Conservation (phyloP, 1,140 invertebrate species). For the Philaenus spumarius region DNA sequence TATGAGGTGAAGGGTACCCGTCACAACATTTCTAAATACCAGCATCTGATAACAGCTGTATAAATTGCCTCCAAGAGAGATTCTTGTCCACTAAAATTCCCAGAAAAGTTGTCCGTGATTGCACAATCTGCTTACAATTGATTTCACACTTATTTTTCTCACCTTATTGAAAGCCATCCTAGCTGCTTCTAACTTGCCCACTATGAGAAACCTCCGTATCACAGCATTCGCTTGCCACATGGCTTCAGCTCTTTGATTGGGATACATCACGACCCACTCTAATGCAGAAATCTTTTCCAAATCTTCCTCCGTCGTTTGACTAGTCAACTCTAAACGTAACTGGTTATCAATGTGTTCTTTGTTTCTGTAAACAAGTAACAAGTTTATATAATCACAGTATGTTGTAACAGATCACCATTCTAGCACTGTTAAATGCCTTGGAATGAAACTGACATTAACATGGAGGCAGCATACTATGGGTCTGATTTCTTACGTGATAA, state of each 20-base stretch:
- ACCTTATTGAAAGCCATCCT: slow-evolving; percentile 60
- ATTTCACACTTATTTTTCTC: slow-evolving; percentile 8
- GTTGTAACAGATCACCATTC: too few species aligned
- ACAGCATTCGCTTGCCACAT: slow-evolving; percentile 84
- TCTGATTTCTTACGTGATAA: too few species aligned
- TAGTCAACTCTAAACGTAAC: slow-evolving; percentile 3
- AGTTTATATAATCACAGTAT: too few species aligned
- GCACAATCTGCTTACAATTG: too few species aligned
- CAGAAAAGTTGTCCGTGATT: too few species aligned
- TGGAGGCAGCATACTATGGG: too few species aligned
- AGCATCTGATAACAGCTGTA: slow-evolving; percentile 31
- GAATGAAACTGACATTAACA: too few species aligned
- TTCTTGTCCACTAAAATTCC: too few species aligned
- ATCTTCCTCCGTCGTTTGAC: slow-evolving; percentile 51
- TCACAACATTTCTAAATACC: too few species aligned
- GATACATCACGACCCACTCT: slow-evolving; percentile 81
- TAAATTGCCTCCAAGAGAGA: too few species aligned
- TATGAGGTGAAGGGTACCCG: too few species aligned
- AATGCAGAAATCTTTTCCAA: slow-evolving; percentile 71
- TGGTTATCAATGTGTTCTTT: background rate
- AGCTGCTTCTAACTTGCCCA: slow-evolving; percentile 59
- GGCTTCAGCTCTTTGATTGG: slow-evolving; percentile 68
- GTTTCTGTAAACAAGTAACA: slow-evolving; percentile 9
- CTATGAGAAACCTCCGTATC: slow-evolving; percentile 69
- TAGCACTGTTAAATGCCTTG: too few species aligned